Evolutionary conservation across 2,888 invertebrate genomes (phyloP), one percentile per base, ranked within the genome.

Genomic region (Gasteruption jaculator): DNA sequence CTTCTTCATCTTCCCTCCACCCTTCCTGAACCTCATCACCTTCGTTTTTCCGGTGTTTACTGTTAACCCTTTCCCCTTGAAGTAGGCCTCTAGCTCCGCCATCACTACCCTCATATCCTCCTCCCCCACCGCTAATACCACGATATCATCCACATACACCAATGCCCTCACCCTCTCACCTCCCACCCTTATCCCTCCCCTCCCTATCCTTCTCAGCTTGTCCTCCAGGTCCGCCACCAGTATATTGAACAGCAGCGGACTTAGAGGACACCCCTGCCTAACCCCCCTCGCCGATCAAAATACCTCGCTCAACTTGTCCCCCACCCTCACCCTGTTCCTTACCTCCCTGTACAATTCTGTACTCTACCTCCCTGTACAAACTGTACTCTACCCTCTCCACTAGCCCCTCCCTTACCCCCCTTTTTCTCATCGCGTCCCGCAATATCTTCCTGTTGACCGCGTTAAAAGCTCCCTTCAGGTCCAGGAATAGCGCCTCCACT

Each of bases 211-310:
- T 12, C 15, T 12, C n/a, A 38, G 4, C 6, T 34, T 32, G 2
- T 38, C 20, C 11, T 38, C 38, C 16, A 38, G 8, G 5, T 38
- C 37, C 10, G 24, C 41, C 2, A 40, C 36, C 6, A 33, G 22
- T 2, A 45, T 20, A 11, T 38, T 41, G 18, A 52, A 48, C 3
- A 45, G 35, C 1, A 41, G 11, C 8, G 44, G 48, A 24, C 47
- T 48, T 1, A 52, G 27, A 5, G 49, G 38, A 20, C 49, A 49
- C 2, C 45, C 47, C 21, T 50, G 50, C 11, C 50, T 41, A 10
- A 51, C 39, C 3, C 45, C 45, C 20, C 39, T 40, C 16, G 7
- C 20, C n/a, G 45, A 39, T 34, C 26, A n/a, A 11, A 51, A 49
- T 1, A 2, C 22, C 12, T 35, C 51, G 4, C 41, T 25, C 2